phyloP scores from a whole-genome alignment of 2,797 vertebrate genomes.

The Scomberomorus guttatus region DNA sequence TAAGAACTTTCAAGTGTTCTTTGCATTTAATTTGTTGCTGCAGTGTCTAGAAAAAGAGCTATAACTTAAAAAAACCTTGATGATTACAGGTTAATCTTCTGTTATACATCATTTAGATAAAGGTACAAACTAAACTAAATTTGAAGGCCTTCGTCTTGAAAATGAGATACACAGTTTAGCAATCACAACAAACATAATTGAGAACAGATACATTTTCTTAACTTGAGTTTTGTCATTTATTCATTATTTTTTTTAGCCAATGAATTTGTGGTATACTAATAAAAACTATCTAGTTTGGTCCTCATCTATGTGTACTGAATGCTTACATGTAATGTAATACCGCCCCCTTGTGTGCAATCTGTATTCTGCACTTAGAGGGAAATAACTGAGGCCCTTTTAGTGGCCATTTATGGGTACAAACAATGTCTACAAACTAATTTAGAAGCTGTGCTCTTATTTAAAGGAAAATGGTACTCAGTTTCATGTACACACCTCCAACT shows the following conservation, averaged over 20 bases:
- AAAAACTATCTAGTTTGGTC: conserved; percentile 1
- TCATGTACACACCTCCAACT: too few species aligned
- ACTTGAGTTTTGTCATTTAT: not conserved
- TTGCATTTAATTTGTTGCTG: not conserved
- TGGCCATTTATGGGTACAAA: not conserved
- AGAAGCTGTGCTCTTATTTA: not conserved
- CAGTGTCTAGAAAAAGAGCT: not conserved
- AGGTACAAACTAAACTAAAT: not conserved
- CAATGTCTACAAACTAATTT: not conserved
- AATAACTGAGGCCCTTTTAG: not conserved
- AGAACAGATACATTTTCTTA: conserved; percentile 3
- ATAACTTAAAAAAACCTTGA: not conserved
- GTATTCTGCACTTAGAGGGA: not conserved
- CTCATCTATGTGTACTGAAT: not conserved
- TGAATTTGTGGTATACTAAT: not conserved
- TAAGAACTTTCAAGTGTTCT: not conserved
- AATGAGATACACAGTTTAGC: conserved; percentile 1
- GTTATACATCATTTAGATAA: not conserved
- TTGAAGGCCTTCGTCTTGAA: not conserved
- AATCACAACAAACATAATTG: not conserved
- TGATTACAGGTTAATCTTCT: not conserved
- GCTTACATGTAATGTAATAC: conserved; percentile 21
- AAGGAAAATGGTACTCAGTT: not conserved
- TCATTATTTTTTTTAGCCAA: not conserved
- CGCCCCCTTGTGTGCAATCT: conserved; percentile 62